Evolutionary conservation across 2,113 vertebrate genomes (phyloP).

Genomic region (Larimichthys crocea): DNA sequence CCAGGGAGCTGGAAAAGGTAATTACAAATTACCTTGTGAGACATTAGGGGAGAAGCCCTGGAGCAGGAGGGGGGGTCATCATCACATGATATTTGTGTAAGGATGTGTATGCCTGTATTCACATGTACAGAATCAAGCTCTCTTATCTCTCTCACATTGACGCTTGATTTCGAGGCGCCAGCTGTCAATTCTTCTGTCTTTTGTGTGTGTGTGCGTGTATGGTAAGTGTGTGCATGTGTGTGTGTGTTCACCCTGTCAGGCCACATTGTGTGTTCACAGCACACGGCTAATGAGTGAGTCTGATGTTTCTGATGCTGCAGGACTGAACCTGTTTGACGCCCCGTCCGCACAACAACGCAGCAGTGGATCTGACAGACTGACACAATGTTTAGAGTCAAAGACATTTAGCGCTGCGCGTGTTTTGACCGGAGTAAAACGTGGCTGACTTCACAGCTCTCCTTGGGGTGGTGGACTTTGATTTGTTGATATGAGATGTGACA

Average conservation of each 20-base stretch:
- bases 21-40: constrained; percentile 49
- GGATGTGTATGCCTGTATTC: neutral
- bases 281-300: constrained; percentile 46
- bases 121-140: neutral
- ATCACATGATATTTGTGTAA: neutral
- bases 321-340: constrained; percentile 35
- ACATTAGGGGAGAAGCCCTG: neutral
- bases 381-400: constrained; percentile 25
- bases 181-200: constrained; percentile 20
- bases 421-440: constrained; percentile 40
- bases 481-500: constrained; percentile 43
- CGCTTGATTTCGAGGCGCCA: constrained; percentile 22
- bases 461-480: constrained; percentile 32
- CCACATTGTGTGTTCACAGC: constrained; percentile 22
- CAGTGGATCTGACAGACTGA: constrained; percentile 18
- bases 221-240: neutral
- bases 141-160: constrained; percentile 26
- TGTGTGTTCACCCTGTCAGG: constrained; percentile 7
- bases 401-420: constrained; percentile 28
- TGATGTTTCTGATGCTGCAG: constrained; percentile 49
- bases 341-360: constrained; percentile 2
- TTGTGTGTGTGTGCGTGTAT: neutral
- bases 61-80: neutral
- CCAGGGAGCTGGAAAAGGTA: constrained; percentile 49
- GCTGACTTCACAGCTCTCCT: constrained; percentile 39